phyloP scores from a whole-genome alignment of 2,113 vertebrate species.

The Macaca nemestrina region DNA sequence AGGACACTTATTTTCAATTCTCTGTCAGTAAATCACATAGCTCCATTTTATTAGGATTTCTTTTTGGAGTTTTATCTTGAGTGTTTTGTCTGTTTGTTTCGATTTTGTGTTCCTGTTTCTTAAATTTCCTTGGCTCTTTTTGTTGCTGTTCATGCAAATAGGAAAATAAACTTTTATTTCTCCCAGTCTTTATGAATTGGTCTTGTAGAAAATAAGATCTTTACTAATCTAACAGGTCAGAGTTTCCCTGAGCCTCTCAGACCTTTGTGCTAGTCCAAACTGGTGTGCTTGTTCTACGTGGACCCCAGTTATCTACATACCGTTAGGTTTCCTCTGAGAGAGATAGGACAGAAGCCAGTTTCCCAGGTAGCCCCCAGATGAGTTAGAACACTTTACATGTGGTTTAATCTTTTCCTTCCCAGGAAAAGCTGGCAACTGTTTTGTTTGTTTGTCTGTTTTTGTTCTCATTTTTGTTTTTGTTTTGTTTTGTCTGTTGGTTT shows the following conservation, averaged over 20 bases:
- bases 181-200: background rate
- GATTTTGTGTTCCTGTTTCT: background rate
- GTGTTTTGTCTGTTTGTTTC: background rate
- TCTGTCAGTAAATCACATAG: background rate
- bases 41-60: background rate
- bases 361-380: background rate
- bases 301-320: background rate
- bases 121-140: background rate
- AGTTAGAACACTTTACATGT: background rate
- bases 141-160: background rate
- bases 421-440: background rate
- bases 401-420: background rate
- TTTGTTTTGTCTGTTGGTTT: background rate
- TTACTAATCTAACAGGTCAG: background rate
- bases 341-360: background rate
- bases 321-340: background rate
- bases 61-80: background rate
- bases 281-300: background rate
- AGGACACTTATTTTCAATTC: background rate
- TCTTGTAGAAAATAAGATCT: background rate
- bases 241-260: background rate
- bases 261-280: background rate
- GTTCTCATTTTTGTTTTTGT: background rate
- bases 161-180: background rate
- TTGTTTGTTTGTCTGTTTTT: background rate